phyloP scores from a whole-genome alignment of 2,888 invertebrate species.

The Netelia melanura region DNA sequence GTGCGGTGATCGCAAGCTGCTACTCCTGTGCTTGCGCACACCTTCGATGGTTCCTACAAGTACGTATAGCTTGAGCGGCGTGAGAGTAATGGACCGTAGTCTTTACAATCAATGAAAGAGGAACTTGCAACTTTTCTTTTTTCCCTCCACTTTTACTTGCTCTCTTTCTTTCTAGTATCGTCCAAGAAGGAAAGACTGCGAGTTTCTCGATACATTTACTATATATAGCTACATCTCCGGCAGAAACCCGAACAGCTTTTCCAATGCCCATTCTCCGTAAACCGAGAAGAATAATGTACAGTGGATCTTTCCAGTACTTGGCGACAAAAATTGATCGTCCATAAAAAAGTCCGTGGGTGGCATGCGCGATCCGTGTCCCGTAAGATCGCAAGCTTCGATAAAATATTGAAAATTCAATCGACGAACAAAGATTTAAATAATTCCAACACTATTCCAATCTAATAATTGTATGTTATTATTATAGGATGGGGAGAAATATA shows the following conservation, averaged over 20 bases:
- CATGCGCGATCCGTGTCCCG: neutral
- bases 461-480: too few species aligned
- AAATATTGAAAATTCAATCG: neutral
- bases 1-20: too few species aligned
- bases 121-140: constrained; percentile 18
- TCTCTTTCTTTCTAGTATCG: constrained; percentile 7
- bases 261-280: neutral
- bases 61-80: constrained; percentile 8
- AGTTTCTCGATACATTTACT: constrained; percentile 8
- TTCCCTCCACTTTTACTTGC: constrained; percentile 7
- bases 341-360: neutral
- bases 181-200: constrained; percentile 9
- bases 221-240: neutral
- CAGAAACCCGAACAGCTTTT: constrained; percentile 2
- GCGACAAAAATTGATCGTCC: neutral
- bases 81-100: constrained; percentile 56
- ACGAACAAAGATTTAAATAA: neutral
- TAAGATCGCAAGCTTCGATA: neutral
- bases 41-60: neutral
- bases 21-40: constrained; percentile 14
- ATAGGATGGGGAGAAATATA: too few species aligned
- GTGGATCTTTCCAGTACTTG: neutral
- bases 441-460: too few species aligned
- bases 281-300: neutral
- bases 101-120: constrained; percentile 55